Conservation (phyloP, 2,797 vertebrate species). For the Xiphophorus birchmanni region DNA sequence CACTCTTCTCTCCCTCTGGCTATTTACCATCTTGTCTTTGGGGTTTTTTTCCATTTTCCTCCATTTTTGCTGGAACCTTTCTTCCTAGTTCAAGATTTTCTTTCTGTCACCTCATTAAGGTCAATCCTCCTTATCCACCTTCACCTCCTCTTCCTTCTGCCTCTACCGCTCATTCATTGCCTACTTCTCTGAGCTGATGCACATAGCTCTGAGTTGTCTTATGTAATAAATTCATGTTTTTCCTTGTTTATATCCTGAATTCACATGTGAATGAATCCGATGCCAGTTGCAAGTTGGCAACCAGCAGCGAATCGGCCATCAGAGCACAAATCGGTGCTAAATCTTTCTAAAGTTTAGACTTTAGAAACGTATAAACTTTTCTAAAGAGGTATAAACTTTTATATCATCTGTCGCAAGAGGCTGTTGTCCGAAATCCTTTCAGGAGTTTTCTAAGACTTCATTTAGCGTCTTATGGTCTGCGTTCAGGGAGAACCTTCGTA, state of each 20-base stretch:
- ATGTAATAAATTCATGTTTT: background rate
- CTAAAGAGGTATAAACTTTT: background rate
- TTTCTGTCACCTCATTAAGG: background rate
- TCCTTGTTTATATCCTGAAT: background rate
- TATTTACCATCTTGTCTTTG: background rate
- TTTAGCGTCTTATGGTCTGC: background rate
- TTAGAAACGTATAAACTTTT: background rate
- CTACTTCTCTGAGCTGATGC: slow-evolving; percentile 8
- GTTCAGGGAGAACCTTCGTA: background rate
- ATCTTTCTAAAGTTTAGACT: too few relatives aligned
- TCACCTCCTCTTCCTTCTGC: background rate
- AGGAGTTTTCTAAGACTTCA: background rate
- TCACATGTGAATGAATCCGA: background rate
- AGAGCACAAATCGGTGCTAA: too few relatives aligned
- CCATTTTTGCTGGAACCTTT: background rate
- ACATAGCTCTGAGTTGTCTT: slow-evolving; percentile 18
- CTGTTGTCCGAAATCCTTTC: background rate
- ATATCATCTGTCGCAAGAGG: background rate
- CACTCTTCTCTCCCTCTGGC: background rate
- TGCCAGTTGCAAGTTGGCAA: background rate
- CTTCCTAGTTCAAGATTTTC: background rate
- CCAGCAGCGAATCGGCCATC: background rate
- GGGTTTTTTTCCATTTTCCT: background rate
- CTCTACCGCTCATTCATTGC: background rate
- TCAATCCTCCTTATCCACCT: background rate